These are phyloP conservation scores for Sinocyclocheilus maitianheensis DNA, from an alignment of 2,113 vertebrate genomes.

Conservation along the genomic window DNA sequence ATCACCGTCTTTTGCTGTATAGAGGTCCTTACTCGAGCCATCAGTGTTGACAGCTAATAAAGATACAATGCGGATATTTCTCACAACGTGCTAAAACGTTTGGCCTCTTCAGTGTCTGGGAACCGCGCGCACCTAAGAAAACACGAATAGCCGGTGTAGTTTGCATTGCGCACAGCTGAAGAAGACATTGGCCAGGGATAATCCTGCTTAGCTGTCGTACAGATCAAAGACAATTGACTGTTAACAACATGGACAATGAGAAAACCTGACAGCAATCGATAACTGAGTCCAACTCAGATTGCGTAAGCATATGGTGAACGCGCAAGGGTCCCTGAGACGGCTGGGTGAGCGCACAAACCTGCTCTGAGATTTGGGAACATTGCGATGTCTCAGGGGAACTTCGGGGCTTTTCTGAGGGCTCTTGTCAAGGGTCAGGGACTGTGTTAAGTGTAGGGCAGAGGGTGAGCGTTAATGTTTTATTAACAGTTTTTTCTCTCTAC, in stretches of 20 bases:
- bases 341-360: constrained; percentile 31
- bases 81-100: constrained; percentile 83
- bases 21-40: constrained; percentile 53
- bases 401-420: constrained; percentile 53
- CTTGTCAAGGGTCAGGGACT: constrained; percentile 74
- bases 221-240: constrained; percentile 83
- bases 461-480: constrained; percentile 69
- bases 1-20: constrained; percentile 24
- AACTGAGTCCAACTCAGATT: constrained; percentile 57
- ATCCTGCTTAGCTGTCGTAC: constrained; percentile 73
- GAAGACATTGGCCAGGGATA: constrained; percentile 85
- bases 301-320: constrained; percentile 72
- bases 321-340: constrained; percentile 17
- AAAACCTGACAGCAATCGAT: constrained; percentile 72
- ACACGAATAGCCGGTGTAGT: constrained; percentile 79
- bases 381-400: constrained; percentile 65
- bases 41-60: constrained; percentile 68
- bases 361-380: constrained; percentile 45
- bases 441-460: constrained; percentile 77
- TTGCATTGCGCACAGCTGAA: constrained; percentile 87
- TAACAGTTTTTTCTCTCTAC: constrained; percentile 9
- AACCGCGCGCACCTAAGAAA: constrained; percentile 88
- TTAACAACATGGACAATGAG: constrained; percentile 76
- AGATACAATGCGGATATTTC: constrained; percentile 77
- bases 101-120: constrained; percentile 75